These are phyloP conservation scores for Tenthredo notha DNA, from an alignment of 2,888 invertebrate genomes.

Conservation along the genomic window DNA sequence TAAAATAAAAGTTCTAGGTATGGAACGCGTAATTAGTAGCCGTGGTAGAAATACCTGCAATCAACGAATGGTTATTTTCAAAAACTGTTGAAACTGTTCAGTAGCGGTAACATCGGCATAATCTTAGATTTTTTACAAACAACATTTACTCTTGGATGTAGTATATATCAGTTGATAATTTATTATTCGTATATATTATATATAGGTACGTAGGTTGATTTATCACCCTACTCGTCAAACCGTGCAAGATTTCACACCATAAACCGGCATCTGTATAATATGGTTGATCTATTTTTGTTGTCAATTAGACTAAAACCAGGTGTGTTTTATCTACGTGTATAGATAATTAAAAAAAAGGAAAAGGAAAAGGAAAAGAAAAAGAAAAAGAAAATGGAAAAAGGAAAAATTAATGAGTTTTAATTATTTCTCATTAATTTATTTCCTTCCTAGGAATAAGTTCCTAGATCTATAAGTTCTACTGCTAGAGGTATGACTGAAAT, in stretches of 20 bases:
- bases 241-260: conserved; percentile 13
- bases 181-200: conserved; percentile 18
- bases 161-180: neutral
- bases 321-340: neutral
- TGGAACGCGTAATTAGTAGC: conserved; percentile 34
- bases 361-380: neutral
- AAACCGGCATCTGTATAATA: neutral
- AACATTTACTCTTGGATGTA: neutral
- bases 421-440: neutral
- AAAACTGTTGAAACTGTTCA: neutral
- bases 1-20: neutral
- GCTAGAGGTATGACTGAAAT: neutral
- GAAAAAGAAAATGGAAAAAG: no score
- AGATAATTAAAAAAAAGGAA: neutral
- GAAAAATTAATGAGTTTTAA: neutral
- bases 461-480: neutral
- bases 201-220: neutral
- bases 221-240: conserved; percentile 7
- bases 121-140: neutral
- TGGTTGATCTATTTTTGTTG: conserved; percentile 5
- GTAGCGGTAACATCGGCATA: neutral
- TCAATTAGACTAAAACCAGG: conserved; percentile 16
- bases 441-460: neutral
- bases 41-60: neutral
- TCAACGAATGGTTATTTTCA: neutral